Conservation (phyloP, 2,888 invertebrate genomes). For the Tipula lateralis region DNA sequence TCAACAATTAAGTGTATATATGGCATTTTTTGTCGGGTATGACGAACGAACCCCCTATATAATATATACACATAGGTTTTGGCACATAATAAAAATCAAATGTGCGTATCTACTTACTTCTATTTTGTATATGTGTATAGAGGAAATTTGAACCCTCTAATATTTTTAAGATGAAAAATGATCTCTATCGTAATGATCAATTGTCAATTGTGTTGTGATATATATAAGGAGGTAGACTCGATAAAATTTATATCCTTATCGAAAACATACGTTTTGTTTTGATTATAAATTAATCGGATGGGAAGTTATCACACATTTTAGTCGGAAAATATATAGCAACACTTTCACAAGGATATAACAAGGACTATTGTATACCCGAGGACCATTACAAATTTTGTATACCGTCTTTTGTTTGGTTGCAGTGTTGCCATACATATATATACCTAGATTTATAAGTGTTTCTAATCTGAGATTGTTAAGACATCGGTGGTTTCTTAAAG, state of each 20-base stretch:
- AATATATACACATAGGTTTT: neutral
- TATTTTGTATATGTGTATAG: neutral
- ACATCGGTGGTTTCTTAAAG: neutral
- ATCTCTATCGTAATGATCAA: slow-evolving; percentile 11
- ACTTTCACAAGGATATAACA: slow-evolving; percentile 15
- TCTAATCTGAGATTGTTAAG: neutral
- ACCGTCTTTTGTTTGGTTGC: neutral
- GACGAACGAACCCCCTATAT: neutral
- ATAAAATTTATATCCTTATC: neutral
- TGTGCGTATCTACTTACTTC: no score
- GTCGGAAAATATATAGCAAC: neutral
- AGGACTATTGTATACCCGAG: neutral
- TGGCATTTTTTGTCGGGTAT: neutral
- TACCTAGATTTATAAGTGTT: neutral
- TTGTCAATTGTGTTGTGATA: neutral
- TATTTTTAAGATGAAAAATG: neutral
- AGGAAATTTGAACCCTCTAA: slow-evolving; percentile 24
- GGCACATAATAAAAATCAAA: slow-evolving; percentile 19
- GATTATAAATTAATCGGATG: slow-evolving; percentile 13
- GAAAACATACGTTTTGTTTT: neutral
- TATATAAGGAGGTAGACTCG: slow-evolving; percentile 13
- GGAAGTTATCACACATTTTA: neutral
- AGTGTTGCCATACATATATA: neutral
- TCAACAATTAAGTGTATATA: neutral
- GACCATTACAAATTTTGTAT: neutral